Conservation (phyloP, 2,888 invertebrate species). For the Tromatobia lineatoria region DNA sequence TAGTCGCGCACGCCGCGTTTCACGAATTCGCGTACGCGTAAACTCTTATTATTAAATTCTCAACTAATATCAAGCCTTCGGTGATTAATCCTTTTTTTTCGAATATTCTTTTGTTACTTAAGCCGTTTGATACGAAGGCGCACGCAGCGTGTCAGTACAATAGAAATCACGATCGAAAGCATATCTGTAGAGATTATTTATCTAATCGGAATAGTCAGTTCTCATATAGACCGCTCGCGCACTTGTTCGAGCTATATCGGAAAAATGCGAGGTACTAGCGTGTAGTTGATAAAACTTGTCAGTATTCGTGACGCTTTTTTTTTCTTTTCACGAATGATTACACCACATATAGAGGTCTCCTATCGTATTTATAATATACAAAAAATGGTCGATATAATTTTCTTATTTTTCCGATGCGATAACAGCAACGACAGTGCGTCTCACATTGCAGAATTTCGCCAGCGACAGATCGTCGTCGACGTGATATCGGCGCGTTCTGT, state of each 20-base stretch:
- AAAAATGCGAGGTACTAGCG: background rate
- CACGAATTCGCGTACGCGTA: constrained; percentile 32
- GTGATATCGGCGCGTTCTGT: background rate
- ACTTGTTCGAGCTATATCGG: background rate
- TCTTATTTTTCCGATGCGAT: constrained; percentile 16
- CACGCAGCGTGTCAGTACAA: constrained; percentile 25
- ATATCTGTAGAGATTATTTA: constrained; percentile 25
- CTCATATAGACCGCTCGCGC: constrained; percentile 28
- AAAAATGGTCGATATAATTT: constrained; percentile 53
- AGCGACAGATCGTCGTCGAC: constrained; percentile 21
- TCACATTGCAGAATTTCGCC: constrained; percentile 26
- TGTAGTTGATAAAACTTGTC: constrained; percentile 4
- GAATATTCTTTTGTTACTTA: constrained; percentile 7
- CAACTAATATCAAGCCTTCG: constrained; percentile 53
- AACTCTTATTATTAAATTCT: constrained; percentile 36
- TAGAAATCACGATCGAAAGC: constrained; percentile 45
- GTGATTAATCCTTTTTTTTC: constrained; percentile 28
- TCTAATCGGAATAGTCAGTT: constrained; percentile 32
- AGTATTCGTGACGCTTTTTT: constrained; percentile 3
- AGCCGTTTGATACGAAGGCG: constrained; percentile 41
- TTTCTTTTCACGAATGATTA: background rate
- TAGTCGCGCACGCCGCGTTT: constrained; percentile 19
- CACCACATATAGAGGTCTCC: background rate
- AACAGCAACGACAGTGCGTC: constrained; percentile 39
- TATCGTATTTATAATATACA: constrained; percentile 34